These are phyloP conservation scores for Neofelis nebulosa DNA, from an alignment of 2,113 vertebrate species.

Conservation along the genomic window DNA sequence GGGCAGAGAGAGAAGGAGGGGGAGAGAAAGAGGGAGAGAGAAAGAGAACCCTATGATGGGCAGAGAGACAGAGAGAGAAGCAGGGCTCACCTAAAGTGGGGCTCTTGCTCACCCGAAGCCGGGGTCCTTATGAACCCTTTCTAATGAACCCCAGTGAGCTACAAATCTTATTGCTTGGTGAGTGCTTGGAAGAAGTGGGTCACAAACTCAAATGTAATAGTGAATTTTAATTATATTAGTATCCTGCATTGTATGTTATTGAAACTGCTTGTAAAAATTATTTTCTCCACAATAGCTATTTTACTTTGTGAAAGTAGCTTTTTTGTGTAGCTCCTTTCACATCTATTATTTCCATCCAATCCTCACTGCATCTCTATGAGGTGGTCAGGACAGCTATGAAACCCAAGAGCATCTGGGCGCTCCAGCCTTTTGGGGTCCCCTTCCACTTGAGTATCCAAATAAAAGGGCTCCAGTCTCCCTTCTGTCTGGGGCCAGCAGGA, in stretches of 20 bases:
- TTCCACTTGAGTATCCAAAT: not conserved
- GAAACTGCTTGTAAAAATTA: not conserved
- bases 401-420: not conserved
- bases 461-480: not conserved
- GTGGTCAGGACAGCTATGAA: not conserved
- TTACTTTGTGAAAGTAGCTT: not conserved
- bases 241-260: not conserved
- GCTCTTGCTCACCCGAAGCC: too few species aligned
- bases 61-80: too few species aligned
- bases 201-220: not conserved
- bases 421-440: not conserved
- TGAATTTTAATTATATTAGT: not conserved
- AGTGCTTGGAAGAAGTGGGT: not conserved
- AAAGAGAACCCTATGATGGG: too few species aligned
- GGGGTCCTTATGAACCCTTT: not conserved
- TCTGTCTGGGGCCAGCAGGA: not conserved
- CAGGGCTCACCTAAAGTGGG: too few species aligned
- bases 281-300: not conserved
- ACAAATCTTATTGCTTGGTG: not conserved
- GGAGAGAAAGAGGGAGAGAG: too few species aligned
- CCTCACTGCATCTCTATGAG: not conserved
- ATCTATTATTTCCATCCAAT: not conserved
- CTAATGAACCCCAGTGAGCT: not conserved
- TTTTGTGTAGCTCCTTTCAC: not conserved
- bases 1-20: too few species aligned